Conservation (phyloP, 2,113 vertebrate species). For the Ammodytes dubius region DNA sequence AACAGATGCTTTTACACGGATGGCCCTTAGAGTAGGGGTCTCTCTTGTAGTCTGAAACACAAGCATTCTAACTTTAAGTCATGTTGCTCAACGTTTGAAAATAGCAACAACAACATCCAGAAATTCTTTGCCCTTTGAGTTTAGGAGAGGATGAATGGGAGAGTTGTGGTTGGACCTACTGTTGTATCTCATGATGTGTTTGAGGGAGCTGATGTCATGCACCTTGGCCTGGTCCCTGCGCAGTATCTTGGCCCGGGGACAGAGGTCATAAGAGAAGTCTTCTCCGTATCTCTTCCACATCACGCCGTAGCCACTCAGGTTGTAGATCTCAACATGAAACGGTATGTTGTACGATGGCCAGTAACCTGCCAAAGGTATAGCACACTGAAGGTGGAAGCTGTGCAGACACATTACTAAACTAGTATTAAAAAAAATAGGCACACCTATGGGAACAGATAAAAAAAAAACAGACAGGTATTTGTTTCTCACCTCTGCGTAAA, state of each 20-base stretch:
- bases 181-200: slow-evolving; percentile 94
- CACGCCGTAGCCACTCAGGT: slow-evolving; percentile 87
- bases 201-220: slow-evolving; percentile 86
- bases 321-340: slow-evolving; percentile 90
- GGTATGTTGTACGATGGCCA: slow-evolving; percentile 95
- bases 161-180: slow-evolving; percentile 81
- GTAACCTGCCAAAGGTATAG: slow-evolving; percentile 85
- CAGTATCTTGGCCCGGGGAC: slow-evolving; percentile 93
- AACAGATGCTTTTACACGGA: slow-evolving; percentile 93
- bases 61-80: slow-evolving; percentile 10
- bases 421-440: too few relatives aligned
- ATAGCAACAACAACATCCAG: background rate
- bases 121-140: background rate
- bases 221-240: slow-evolving; percentile 91
- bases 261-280: slow-evolving; percentile 92
- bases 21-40: slow-evolving; percentile 90
- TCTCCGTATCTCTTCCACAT: slow-evolving; percentile 86
- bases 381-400: background rate
- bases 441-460: background rate
- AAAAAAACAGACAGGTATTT: background rate
- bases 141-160: fast-evolving
- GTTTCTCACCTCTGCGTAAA: slow-evolving; percentile 87
- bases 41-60: slow-evolving; percentile 86
- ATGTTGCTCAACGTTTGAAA: background rate
- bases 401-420: background rate